phyloP scores from a whole-genome alignment of 2,888 invertebrate species.

The Apocheima hispidaria region DNA sequence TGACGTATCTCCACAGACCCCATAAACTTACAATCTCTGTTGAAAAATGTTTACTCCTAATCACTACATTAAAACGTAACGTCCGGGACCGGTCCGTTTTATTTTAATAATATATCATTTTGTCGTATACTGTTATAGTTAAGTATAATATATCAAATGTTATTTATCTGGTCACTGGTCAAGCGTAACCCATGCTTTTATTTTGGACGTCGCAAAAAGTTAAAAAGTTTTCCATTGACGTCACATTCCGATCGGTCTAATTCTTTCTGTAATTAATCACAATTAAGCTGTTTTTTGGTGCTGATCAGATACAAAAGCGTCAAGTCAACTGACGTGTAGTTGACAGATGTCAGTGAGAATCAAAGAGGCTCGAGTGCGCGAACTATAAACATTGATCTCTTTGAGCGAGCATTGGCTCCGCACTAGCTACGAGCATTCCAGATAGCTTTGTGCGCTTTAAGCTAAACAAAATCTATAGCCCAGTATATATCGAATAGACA shows the following conservation, averaged over 20 bases:
- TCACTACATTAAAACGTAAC: conserved; percentile 74
- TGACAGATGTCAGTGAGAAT: conserved; percentile 40
- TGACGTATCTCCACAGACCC: conserved; percentile 58
- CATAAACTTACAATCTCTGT: conserved; percentile 55
- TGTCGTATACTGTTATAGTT: conserved; percentile 68
- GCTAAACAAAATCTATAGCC: neutral
- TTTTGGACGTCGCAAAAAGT: conserved; percentile 32
- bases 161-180: conserved; percentile 75
- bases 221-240: conserved; percentile 31
- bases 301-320: conserved; percentile 27
- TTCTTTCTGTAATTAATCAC: conserved; percentile 24
- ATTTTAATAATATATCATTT: conserved; percentile 77
- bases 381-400: conserved; percentile 37
- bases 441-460: neutral
- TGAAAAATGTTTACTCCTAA: conserved; percentile 76
- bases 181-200: conserved; percentile 61
- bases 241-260: conserved; percentile 24
- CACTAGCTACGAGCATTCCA: neutral
- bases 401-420: conserved; percentile 13
- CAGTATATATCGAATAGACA: neutral
- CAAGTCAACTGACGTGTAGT: conserved; percentile 28
- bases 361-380: conserved; percentile 36
- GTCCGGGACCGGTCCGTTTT: conserved; percentile 68
- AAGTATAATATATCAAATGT: conserved; percentile 72
- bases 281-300: conserved; percentile 30